Evolutionary conservation across 2,113 vertebrate species (phyloP).

Genomic region (Perognathus longimembris): DNA sequence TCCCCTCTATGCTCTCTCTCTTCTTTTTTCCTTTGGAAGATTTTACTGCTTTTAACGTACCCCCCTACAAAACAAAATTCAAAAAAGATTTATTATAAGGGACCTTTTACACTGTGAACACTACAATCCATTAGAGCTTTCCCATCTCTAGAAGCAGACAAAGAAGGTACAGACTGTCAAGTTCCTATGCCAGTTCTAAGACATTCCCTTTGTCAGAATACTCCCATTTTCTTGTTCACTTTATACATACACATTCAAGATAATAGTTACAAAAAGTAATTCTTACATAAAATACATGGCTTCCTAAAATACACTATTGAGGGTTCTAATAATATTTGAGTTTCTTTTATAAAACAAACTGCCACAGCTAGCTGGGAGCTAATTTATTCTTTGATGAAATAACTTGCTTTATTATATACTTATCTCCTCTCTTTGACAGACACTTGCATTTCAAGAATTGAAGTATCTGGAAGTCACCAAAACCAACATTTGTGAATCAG

Average conservation of each 20-base stretch:
- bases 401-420: constrained; percentile 43
- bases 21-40: constrained; percentile 92
- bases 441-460: constrained; percentile 50
- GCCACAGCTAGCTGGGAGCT: constrained; percentile 5
- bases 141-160: constrained; percentile 69
- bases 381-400: constrained; percentile 33
- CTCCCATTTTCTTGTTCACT: constrained; percentile 26
- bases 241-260: constrained; percentile 15
- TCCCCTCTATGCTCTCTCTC: constrained; percentile 92
- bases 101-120: constrained; percentile 68
- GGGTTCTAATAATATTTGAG: constrained; percentile 29
- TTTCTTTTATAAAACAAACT: constrained; percentile 63
- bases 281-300: constrained; percentile 29
- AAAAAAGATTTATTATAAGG: constrained; percentile 76
- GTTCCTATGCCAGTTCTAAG: constrained; percentile 58
- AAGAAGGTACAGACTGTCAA: constrained; percentile 50
- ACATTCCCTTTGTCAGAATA: constrained; percentile 36
- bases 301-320: constrained; percentile 45
- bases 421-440: constrained; percentile 50
- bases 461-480: constrained; percentile 45
- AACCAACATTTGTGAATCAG: constrained; percentile 34
- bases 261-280: constrained; percentile 22
- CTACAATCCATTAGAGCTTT: constrained; percentile 68
- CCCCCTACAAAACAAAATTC: constrained; percentile 86
- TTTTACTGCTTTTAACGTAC: constrained; percentile 85